These are phyloP conservation scores for Cliona cf. orientalis DNA, from an alignment of 37 sponge, comb jelly and placozoan genomes.

Conservation along the genomic window DNA sequence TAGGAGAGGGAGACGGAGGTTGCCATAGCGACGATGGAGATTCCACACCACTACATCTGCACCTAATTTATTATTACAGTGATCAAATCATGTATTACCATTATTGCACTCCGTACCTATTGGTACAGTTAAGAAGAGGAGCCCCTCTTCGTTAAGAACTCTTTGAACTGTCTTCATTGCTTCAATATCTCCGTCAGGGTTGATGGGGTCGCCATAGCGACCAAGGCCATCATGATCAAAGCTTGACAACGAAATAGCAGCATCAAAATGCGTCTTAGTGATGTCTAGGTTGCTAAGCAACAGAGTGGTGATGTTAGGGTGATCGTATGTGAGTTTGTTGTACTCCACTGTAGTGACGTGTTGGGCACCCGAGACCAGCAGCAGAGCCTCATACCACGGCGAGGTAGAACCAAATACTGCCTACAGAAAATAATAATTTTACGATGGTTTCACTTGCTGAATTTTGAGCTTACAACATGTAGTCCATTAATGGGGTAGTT, in stretches of 20 bases:
- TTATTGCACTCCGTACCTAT: conserved; percentile 68
- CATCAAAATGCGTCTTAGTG: conserved; percentile 1
- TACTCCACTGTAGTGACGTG: conserved; percentile 73
- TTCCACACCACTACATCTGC: conserved; percentile 90
- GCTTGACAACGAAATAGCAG: conserved; percentile 63
- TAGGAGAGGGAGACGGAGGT: conserved; percentile 56
- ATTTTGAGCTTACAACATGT: conserved; percentile 36
- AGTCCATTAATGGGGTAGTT: conserved; percentile 32
- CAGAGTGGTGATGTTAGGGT: conserved; percentile 56
- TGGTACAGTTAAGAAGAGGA: conserved; percentile 78
- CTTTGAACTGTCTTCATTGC: conserved; percentile 53
- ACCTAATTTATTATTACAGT: conserved; percentile 26
- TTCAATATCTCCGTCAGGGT: conserved; percentile 69
- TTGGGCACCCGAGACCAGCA: conserved; percentile 57
- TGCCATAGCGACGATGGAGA: conserved; percentile 83
- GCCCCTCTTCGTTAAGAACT: conserved; percentile 44
- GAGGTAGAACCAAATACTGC: conserved; percentile 73
- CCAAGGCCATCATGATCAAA: conserved; percentile 92
- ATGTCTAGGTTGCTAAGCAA: conserved; percentile 7
- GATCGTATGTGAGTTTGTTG: conserved; percentile 63
- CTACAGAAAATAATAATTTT: conserved; percentile 18
- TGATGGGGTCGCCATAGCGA: conserved; percentile 86
- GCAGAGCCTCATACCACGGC: conserved; percentile 65
- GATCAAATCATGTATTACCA: background rate
- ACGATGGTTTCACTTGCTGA: too few relatives aligned